Evolutionary conservation across 2,797 vertebrate genomes (phyloP), one percentile per base, ranked within the genome.

Genomic region (Pelodytes ibericus): DNA sequence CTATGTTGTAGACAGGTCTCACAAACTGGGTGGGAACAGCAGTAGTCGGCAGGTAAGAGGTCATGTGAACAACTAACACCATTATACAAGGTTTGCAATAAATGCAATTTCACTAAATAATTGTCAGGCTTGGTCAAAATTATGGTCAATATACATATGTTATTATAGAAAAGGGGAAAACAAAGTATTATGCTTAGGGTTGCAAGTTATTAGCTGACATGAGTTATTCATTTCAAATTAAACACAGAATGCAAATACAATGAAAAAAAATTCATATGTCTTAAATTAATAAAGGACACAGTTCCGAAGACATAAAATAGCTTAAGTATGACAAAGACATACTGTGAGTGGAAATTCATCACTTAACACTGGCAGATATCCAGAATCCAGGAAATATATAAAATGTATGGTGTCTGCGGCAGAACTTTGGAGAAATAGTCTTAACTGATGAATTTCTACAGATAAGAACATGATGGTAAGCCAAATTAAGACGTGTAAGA

Each of bases 271-370:
- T 68, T 16, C 63, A 68, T 73, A 62, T 62, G 76, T 73, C 76
- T 78, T 61, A 60, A 39, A 78, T 78, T 78, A 78, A 73, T 68
- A 49, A 33, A 72, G 63, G 70, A 53, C 70, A 60, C 70, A 72
- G 73, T 78, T 78, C 72, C 70, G 67, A 78, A 68, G 30, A 57
- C 76, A 78, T 68, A 78, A 78, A 72, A 66, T 78, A 78, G 62
- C 65, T 72, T 78, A 78, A 72, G 56, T 78, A 72, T 73, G 76
- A 73, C 70, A 78, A 68, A 72, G 76, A 78, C 62, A 68, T 53
- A 58, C 41, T 73, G 56, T 53, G 71, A 53, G 53, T 71, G 70
- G 70, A 78, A 68, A 68, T 78, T 73, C 31, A 78, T 78, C 76
- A 72, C 66, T 61, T n/a, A 31, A 22, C 22, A 31, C 30, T 78